These are phyloP conservation scores for Oncorhynchus tshawytscha DNA, from an alignment of 2,113 vertebrate species.

Conservation along the genomic window DNA sequence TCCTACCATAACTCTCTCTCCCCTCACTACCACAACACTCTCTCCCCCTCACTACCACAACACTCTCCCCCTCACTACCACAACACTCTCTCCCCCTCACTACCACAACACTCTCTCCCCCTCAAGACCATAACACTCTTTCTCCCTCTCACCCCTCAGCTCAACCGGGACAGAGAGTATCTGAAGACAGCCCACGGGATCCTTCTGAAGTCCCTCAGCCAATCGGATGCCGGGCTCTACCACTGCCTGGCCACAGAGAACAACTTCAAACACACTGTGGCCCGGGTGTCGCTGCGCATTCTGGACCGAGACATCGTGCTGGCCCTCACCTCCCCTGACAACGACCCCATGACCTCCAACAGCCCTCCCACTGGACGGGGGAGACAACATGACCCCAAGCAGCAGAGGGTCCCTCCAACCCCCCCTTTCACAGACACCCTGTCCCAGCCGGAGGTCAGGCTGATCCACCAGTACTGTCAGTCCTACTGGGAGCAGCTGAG, in stretches of 20 bases:
- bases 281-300: constrained; percentile 74
- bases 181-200: constrained; percentile 79
- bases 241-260: constrained; percentile 83
- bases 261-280: constrained; percentile 79
- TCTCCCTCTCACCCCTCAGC: constrained; percentile 47
- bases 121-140: neutral
- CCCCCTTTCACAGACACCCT: constrained; percentile 41
- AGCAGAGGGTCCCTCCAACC: constrained; percentile 18
- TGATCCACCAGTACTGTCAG: constrained; percentile 79
- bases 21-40: too few species aligned
- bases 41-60: too few species aligned
- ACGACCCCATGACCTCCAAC: constrained; percentile 35
- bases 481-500: constrained; percentile 73
- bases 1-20: too few species aligned
- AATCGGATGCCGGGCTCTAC: constrained; percentile 76
- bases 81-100: too few species aligned
- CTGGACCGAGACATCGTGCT: constrained; percentile 78
- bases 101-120: too few species aligned
- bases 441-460: constrained; percentile 67
- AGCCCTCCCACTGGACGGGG: neutral
- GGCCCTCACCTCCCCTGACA: constrained; percentile 70
- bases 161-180: constrained; percentile 67
- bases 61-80: too few species aligned
- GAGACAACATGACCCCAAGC: constrained; percentile 3
- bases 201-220: constrained; percentile 76